phyloP scores from a whole-genome alignment of 2,797 vertebrate species.

The Cottoperca gobio region DNA sequence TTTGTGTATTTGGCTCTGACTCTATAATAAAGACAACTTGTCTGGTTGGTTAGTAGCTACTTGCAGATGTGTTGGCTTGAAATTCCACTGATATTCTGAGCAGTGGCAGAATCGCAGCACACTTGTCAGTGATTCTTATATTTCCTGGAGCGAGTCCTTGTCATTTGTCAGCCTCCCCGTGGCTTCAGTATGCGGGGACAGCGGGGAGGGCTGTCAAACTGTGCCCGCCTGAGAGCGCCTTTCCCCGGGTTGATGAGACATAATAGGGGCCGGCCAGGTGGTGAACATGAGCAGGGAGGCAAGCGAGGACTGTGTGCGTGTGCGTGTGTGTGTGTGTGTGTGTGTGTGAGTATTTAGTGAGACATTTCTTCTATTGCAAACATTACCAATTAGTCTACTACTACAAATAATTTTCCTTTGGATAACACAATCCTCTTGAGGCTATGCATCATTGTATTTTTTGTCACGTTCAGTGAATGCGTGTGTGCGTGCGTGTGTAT shows the following conservation, averaged over 20 bases:
- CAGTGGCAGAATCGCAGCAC: slow-evolving; percentile 47
- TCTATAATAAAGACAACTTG: slow-evolving; percentile 33
- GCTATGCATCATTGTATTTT: background rate
- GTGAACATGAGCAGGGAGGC: slow-evolving; percentile 51
- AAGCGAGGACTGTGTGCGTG: slow-evolving; percentile 1
- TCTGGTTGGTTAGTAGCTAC: slow-evolving; percentile 6
- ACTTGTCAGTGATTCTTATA: slow-evolving; percentile 66
- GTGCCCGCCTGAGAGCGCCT: slow-evolving; percentile 59
- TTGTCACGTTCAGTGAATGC: slow-evolving; percentile 4
- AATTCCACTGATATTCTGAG: slow-evolving; percentile 37
- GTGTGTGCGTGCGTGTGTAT: background rate
- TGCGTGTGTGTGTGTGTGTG: background rate
- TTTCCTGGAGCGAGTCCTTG: slow-evolving; percentile 62
- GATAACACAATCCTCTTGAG: slow-evolving; percentile 3
- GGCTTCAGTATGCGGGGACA: slow-evolving; percentile 69
- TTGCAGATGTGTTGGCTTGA: slow-evolving; percentile 41
- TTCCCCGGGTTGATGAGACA: slow-evolving; percentile 72
- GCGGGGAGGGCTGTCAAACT: slow-evolving; percentile 74
- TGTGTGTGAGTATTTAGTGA: too few relatives aligned
- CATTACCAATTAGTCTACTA: slow-evolving; percentile 19
- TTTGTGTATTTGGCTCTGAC: slow-evolving; percentile 5
- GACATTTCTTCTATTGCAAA: too few relatives aligned
- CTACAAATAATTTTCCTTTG: slow-evolving; percentile 8
- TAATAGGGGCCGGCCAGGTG: slow-evolving; percentile 73
- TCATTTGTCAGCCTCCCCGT: slow-evolving; percentile 75